phyloP scores from a whole-genome alignment of 2,888 invertebrate species.

The Lithophane ornitopus region DNA sequence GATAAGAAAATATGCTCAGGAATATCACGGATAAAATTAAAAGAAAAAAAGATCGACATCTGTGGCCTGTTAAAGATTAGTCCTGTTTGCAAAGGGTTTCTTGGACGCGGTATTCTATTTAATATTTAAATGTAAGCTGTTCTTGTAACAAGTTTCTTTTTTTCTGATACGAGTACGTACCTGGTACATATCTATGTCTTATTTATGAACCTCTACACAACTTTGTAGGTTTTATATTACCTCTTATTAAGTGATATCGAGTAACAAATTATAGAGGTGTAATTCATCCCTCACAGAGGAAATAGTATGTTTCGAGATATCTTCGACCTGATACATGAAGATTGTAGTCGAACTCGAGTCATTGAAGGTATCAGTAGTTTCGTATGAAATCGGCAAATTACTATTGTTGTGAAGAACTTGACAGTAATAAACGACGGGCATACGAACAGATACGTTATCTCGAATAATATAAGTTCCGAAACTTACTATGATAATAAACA shows the following conservation, averaged over 20 bases:
- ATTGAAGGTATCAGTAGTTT: not conserved
- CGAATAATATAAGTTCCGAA: not conserved
- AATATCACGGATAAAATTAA: slow-evolving; percentile 34
- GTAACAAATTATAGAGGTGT: not conserved
- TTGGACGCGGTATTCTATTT: slow-evolving; percentile 35
- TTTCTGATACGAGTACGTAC: not conserved
- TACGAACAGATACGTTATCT: no score
- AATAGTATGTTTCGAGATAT: not conserved
- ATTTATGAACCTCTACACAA: slow-evolving; percentile 2
- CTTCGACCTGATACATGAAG: not conserved
- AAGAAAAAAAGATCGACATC: slow-evolving; percentile 23
- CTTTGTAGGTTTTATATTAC: not conserved
- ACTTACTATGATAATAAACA: not conserved
- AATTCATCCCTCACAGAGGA: not conserved
- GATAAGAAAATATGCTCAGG: slow-evolving; percentile 22
- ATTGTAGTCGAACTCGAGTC: not conserved
- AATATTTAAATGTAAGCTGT: slow-evolving; percentile 34
- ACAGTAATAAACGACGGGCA: no score
- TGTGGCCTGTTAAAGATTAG: slow-evolving; percentile 33
- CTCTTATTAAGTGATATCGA: not conserved
- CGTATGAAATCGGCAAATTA: not conserved
- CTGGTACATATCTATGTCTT: not conserved
- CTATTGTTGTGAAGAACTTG: not conserved
- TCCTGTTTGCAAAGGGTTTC: slow-evolving; percentile 46
- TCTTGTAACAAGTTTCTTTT: slow-evolving; percentile 19